These are phyloP conservation scores for Sesia bembeciformis DNA, from an alignment of 2,888 invertebrate genomes.

Conservation along the genomic window DNA sequence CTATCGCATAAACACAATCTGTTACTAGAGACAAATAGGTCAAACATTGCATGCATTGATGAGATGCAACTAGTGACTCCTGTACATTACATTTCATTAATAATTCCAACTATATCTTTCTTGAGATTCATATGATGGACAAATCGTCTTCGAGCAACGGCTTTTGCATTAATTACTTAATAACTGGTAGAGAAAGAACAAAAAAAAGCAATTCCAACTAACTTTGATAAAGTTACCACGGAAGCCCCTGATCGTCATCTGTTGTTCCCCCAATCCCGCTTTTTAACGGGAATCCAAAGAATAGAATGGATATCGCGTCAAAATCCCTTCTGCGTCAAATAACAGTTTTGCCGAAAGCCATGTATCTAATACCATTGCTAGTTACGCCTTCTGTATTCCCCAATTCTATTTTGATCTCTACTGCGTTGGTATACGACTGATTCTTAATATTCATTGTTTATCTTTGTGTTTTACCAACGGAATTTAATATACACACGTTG, in stretches of 20 bases:
- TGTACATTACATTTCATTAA: not conserved
- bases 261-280: slow-evolving; percentile 7
- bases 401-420: not conserved
- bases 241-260: slow-evolving; percentile 11
- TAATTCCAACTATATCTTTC: too few relatives aligned
- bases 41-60: not conserved
- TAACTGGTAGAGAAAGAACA: not conserved
- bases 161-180: not conserved
- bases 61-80: not conserved
- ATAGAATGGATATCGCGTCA: slow-evolving; percentile 13
- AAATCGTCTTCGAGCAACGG: not conserved
- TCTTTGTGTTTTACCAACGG: too few relatives aligned
- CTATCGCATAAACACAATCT: not conserved
- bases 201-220: not conserved
- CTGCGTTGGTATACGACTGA: too few relatives aligned
- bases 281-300: slow-evolving; percentile 4
- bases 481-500: not conserved
- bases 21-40: not conserved
- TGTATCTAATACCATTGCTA: not conserved
- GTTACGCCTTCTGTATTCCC: not conserved
- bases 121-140: too few relatives aligned
- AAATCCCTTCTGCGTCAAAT: slow-evolving; percentile 30
- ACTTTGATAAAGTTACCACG: slow-evolving; percentile 9
- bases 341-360: slow-evolving; percentile 15
- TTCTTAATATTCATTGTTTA: too few relatives aligned